These are phyloP conservation scores for Eidolon helvum DNA, from an alignment of 2,113 vertebrate genomes.

Conservation along the genomic window DNA sequence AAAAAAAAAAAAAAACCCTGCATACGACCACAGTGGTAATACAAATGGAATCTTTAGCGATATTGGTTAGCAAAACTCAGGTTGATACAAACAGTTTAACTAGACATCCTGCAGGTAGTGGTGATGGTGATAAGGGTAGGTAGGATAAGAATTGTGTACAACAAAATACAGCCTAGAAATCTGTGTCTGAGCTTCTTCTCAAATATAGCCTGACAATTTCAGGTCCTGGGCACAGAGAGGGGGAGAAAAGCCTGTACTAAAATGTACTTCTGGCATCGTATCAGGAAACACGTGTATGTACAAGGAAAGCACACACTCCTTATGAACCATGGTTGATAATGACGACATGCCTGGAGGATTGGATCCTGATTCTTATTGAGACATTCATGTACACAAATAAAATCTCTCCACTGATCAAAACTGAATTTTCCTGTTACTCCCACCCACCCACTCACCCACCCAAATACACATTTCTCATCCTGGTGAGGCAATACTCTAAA, in stretches of 20 bases:
- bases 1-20: rapidly evolving
- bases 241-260: conserved; percentile 68
- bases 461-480: background rate
- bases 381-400: background rate
- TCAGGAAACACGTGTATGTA: conserved; percentile 78
- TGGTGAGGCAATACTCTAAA: background rate
- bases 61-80: conserved; percentile 81
- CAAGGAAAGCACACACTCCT: conserved; percentile 75
- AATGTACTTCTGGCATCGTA: conserved; percentile 71
- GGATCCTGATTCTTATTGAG: background rate
- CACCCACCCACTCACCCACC: background rate
- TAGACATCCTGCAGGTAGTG: conserved; percentile 66
- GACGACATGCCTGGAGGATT: conserved; percentile 74
- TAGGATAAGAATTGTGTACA: conserved; percentile 64
- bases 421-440: conserved; percentile 1
- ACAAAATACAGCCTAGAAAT: conserved; percentile 69
- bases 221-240: conserved; percentile 73
- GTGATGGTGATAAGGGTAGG: background rate
- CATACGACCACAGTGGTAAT: conserved; percentile 92
- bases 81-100: conserved; percentile 73
- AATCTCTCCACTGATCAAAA: background rate
- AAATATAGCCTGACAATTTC: conserved; percentile 74
- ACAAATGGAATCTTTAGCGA: conserved; percentile 87
- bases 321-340: conserved; percentile 67
- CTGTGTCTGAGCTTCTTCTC: conserved; percentile 72